Evolutionary conservation across 1,140 invertebrate species (phyloP).

Genomic region (Brachionus koreanus): DNA sequence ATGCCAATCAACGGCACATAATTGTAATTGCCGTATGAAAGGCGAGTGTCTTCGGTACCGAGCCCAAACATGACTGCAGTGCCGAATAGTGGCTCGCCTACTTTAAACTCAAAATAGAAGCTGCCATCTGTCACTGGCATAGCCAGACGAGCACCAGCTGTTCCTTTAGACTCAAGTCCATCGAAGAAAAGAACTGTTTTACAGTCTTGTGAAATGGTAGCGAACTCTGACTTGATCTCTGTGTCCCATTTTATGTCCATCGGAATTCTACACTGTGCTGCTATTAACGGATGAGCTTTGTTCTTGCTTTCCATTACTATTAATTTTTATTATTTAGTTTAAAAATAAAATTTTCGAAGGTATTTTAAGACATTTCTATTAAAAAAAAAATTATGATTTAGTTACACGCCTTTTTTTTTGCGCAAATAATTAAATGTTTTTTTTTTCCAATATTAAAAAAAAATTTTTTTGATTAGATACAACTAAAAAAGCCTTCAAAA

Average conservation of each 20-base stretch:
- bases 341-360: neutral
- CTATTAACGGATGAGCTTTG: neutral
- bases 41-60: constrained; percentile 64
- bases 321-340: neutral
- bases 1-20: constrained; percentile 67
- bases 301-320: neutral
- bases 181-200: constrained; percentile 10
- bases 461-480: neutral
- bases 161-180: constrained; percentile 61
- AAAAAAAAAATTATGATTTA: neutral
- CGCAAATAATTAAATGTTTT: neutral
- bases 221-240: neutral
- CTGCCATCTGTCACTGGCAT: constrained; percentile 64
- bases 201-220: neutral
- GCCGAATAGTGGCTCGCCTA: constrained; percentile 68
- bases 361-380: neutral
- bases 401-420: neutral
- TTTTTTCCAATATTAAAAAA: neutral
- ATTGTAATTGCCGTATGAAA: constrained; percentile 66
- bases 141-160: constrained; percentile 67
- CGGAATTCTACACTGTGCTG: neutral
- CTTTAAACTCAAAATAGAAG: constrained; percentile 68
- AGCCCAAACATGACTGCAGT: constrained; percentile 76
- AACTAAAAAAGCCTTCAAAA: neutral
- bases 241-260: neutral